Evolutionary conservation across 2,797 vertebrate genomes (phyloP).

Genomic region (Coregonus sp.): DNA sequence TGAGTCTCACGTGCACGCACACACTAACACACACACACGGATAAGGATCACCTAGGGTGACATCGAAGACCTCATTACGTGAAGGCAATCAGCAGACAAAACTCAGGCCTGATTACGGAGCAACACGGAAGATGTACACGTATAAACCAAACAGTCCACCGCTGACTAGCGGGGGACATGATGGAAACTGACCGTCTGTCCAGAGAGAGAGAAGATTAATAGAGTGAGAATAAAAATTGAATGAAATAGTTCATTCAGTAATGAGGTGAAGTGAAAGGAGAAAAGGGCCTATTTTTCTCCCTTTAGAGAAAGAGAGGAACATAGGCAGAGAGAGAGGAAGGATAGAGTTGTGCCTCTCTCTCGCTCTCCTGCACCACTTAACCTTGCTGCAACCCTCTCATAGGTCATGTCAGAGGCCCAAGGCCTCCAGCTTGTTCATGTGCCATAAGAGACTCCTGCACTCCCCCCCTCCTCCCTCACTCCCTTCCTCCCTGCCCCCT

Average conservation of each 20-base stretch:
- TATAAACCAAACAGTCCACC: conserved; percentile 49
- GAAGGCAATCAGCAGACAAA: conserved; percentile 65
- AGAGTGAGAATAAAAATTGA: not conserved
- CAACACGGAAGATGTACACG: conserved; percentile 38
- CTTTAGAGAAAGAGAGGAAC: conserved; percentile 1
- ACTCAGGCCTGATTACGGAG: conserved; percentile 58
- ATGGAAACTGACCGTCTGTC: conserved; percentile 7
- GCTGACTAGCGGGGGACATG: no score
- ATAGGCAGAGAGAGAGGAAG: not conserved
- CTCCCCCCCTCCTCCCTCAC: conserved; percentile 4
- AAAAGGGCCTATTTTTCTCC: not conserved
- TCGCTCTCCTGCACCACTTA: conserved; percentile 41
- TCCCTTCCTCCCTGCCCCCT: conserved; percentile 28
- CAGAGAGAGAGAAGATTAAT: conserved; percentile 4
- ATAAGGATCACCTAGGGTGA: conserved; percentile 59
- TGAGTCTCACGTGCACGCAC: conserved; percentile 16
- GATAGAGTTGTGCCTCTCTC: no score
- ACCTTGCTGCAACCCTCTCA: conserved; percentile 38
- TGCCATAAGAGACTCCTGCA: conserved; percentile 9
- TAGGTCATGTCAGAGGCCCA: conserved; percentile 32
- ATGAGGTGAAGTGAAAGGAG: not conserved
- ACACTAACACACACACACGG: conserved; percentile 10
- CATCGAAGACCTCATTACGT: conserved; percentile 59
- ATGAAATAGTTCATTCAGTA: not conserved
- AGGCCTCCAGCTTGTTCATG: conserved; percentile 21